Evolutionary conservation across 2,797 vertebrate species (phyloP), one percentile per base, ranked within the genome.

Genomic region (Syngnathus acus): DNA sequence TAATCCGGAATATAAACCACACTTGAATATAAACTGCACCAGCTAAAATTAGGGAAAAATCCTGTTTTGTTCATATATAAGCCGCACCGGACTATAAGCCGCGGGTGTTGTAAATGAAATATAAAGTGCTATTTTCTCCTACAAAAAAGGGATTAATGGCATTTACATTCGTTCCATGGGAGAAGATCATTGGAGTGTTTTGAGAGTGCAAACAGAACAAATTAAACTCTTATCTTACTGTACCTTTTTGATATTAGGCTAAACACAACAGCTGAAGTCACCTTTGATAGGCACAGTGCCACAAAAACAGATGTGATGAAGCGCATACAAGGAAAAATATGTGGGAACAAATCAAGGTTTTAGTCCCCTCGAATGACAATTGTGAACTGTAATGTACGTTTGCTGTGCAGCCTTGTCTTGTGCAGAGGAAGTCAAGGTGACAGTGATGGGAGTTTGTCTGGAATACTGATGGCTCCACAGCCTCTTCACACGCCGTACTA

Each of bases 351-450:
- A 74, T 76, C 21, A 68, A 54, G 38, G 10, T 61, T 26, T 62
- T 69, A 78, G 80, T 78, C 72, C 68, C 72, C 78, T 81, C 77
- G 72, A 74, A 77, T 68, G 67, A 76, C 70, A 81, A 73, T 67
- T 68, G 78, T 78, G 76, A 75, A 65, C 63, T 64, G 72, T 62
- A 80, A 80, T 79, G 82, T 23, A 40, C 79, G 82, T 78, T 81
- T 83, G 76, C 77, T 78, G 78, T 74, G 78, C 78, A 76, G 71
- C 73, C 72, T 61, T 2, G 73, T 66, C 73, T 70, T 68, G 72
- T 78, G 78, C 79, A 73, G 81, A 78, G 75, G 73, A 55, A 87
- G 80, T 89, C 85, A 89, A 89, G 86, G 87, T 89, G 85, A 89
- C 84, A 84, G 76, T 79, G 83, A 78, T 72, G 71, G 81, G 79